Base-by-base conservation (phyloP, 2,888 invertebrate genomes). In the Morinoia aosen region DNA sequence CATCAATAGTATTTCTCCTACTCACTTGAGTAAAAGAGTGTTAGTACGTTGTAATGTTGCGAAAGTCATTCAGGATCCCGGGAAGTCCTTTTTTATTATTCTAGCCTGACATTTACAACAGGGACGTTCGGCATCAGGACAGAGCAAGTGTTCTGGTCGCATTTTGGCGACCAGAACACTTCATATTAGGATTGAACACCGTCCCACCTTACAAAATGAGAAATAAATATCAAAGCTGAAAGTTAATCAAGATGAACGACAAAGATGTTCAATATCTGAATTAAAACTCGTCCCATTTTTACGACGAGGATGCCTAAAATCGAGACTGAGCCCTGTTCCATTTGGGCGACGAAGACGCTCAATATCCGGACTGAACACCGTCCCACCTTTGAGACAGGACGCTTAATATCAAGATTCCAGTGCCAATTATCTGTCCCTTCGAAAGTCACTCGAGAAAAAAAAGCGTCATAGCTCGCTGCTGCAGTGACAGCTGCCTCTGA, bases 401-500 rank as follows among this genome's bases (percentile, higher is more conserved):
- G 76, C 76, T 76, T 76, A 76, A 76, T 76, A 76, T 76, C 76
- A 76, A 33, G 76, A 76, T 33, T 76, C 76, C 33, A 33, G 76
- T 76, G 33, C 76, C 76, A 76, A 76, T 76, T 76, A 76, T 76
- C 76, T 19, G 19, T 76, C 76, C 76, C 76, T 76, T 25, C 76
- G 76, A 76, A 16, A 76, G 76, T 76, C 76, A 10, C 76, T 10
- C 76, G 16, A 76, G 76, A 76, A 76, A 76, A 76, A 61, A 76
- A 76, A 76, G 76, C 33, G 76, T 76, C 76, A 76, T 76, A 76
- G 76, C 76, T 93, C 58, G 39, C 93, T n/a, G 33, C 93, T n/a
- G 0, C 58, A 39, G 93, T 40, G 58, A 93, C 56, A 91, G 56
- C 58, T 91, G 56, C 91, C 58, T n/a, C 33, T n/a, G 91, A 91